phyloP scores from a whole-genome alignment of 1,140 invertebrate species.

The Rhagoletis zephyria region DNA sequence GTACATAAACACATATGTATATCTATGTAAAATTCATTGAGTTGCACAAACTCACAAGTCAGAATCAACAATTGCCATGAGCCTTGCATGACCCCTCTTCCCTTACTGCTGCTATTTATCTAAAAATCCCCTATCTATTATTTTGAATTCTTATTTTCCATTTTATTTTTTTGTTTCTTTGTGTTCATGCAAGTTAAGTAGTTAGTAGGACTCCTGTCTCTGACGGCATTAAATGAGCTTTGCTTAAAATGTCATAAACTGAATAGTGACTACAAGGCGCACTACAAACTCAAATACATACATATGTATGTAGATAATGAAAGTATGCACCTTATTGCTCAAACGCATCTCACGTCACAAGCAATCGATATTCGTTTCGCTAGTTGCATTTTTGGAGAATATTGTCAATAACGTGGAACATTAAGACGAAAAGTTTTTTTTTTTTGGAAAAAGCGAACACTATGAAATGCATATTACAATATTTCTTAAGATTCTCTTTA shows the following conservation, averaged over 20 bases:
- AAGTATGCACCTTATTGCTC: neutral
- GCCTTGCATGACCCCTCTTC: neutral
- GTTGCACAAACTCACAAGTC: neutral
- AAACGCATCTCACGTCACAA: neutral
- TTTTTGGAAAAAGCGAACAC: too few relatives aligned
- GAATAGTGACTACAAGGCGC: neutral
- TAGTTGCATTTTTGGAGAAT: neutral
- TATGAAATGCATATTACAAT: too few relatives aligned
- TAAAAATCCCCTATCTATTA: neutral
- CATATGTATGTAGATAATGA: too few relatives aligned
- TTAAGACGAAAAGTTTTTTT: too few relatives aligned
- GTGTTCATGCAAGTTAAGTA: slow-evolving; percentile 5
- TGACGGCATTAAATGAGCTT: neutral
- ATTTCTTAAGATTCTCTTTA: too few relatives aligned
- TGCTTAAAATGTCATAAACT: neutral
- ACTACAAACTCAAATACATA: neutral
- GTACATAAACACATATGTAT: neutral
- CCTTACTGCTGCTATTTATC: neutral
- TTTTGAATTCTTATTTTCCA: slow-evolving; percentile 6
- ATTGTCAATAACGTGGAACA: neutral
- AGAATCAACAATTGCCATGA: slow-evolving; percentile 3
- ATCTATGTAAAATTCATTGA: neutral
- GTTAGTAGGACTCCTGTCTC: neutral
- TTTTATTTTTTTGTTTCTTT: neutral
- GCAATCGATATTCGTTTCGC: neutral